Percentiles rank a stretch among this genome's conserved stretches.
These are phyloP conservation scores for Varroa destructor DNA, from an alignment of 1,140 invertebrate species.

Conservation along the genomic window DNA sequence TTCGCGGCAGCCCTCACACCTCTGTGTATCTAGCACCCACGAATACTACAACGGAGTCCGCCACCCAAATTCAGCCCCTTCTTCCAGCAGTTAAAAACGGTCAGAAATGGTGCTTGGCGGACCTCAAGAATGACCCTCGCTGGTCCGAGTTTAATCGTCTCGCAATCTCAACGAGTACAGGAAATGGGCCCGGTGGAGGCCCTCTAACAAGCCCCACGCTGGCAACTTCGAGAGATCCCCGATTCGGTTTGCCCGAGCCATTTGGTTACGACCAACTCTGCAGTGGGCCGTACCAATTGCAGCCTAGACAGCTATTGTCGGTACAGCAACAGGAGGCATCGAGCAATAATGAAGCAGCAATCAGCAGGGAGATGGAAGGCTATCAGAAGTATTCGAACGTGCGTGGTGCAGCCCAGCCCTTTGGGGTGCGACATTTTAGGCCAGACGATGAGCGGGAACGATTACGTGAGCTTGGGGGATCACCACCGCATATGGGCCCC, in stretches of 20 bases:
- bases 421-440: no score
- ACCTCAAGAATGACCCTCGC: constrained; percentile 9
- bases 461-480: background rate
- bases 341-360: background rate
- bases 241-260: background rate
- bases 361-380: background rate
- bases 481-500: background rate
- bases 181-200: constrained; percentile 18
- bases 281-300: background rate
- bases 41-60: constrained; percentile 17
- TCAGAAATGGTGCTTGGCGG: constrained; percentile 14
- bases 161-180: constrained; percentile 9
- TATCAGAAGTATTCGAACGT: background rate
- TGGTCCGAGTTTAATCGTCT: constrained; percentile 7
- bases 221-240: background rate
- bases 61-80: background rate
- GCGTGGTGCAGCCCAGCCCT: no score
- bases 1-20: constrained; percentile 8
- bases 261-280: constrained; percentile 23
- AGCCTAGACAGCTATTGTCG: constrained; percentile 4
- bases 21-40: background rate
- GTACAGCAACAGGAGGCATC: background rate
- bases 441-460: no score
- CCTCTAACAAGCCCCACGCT: background rate
- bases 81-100: constrained; percentile 10